These are phyloP conservation scores for Camelus bactrianus DNA, from an alignment of 2,113 vertebrate genomes.

Conservation along the genomic window DNA sequence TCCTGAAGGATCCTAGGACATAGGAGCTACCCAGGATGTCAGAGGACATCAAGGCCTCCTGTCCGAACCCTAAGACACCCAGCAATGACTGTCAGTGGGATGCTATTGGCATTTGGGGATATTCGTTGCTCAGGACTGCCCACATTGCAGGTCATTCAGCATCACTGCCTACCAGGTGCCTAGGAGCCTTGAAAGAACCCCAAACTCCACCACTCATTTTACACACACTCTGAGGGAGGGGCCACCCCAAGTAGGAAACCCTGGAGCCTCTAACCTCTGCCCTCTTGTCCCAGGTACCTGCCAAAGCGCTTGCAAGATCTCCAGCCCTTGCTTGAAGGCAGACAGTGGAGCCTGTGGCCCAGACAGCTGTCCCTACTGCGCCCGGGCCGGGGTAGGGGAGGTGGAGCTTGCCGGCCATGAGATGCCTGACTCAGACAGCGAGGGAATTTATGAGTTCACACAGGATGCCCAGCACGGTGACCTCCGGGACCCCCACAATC, in stretches of 20 bases:
- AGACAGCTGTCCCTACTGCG: slow-evolving; percentile 95
- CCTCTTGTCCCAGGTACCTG: slow-evolving; percentile 87
- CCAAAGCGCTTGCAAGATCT: slow-evolving; percentile 90
- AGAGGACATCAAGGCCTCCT: not conserved
- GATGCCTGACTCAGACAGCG: slow-evolving; percentile 93
- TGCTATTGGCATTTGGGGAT: not conserved
- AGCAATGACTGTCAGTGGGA: not conserved
- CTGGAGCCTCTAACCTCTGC: not conserved
- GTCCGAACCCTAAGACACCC: not conserved
- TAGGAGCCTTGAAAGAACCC: not conserved
- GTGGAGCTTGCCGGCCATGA: slow-evolving; percentile 90
- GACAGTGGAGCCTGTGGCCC: slow-evolving; percentile 90
- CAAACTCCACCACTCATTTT: not conserved
- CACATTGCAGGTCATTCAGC: not conserved
- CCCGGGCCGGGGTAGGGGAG: slow-evolving; percentile 87
- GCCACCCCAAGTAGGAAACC: not conserved
- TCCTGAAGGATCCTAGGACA: not conserved
- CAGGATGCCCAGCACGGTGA: slow-evolving; percentile 94
- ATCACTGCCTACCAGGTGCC: not conserved
- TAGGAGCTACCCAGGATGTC: not conserved
- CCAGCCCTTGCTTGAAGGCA: slow-evolving; percentile 91
- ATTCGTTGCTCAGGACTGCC: not conserved
- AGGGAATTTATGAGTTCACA: slow-evolving; percentile 95
- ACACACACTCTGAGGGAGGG: not conserved
- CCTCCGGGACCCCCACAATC: slow-evolving; percentile 83